phyloP scores from a whole-genome alignment of 1,140 invertebrate species.

The Drosophila nebulosa region DNA sequence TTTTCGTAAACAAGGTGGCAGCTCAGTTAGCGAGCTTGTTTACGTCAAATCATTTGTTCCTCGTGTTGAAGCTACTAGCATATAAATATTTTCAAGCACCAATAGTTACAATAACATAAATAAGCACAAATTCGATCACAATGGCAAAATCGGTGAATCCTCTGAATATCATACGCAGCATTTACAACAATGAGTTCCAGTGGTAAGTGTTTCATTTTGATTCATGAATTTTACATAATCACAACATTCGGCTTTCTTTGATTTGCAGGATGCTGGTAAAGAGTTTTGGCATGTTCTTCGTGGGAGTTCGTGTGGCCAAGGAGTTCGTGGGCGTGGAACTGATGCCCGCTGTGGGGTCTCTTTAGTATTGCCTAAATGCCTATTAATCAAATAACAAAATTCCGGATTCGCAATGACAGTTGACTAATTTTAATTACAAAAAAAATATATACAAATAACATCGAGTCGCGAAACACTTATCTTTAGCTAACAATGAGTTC shows the following conservation, averaged over 20 bases:
- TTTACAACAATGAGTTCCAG: slow-evolving; percentile 83
- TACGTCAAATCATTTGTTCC: not conserved
- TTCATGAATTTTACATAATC: slow-evolving; percentile 46
- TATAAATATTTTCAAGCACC: not conserved
- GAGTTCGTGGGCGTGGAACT: slow-evolving; percentile 86
- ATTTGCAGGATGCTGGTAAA: slow-evolving; percentile 85
- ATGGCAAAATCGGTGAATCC: slow-evolving; percentile 72
- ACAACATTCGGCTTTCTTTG: not conserved
- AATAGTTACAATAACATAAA: not conserved
- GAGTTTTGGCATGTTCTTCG: slow-evolving; percentile 85
- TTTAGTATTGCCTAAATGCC: slow-evolving; percentile 58
- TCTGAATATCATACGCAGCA: slow-evolving; percentile 72
- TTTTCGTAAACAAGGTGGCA: slow-evolving; percentile 1
- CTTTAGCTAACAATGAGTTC: slow-evolving; percentile 57
- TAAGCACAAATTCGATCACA: slow-evolving; percentile 27
- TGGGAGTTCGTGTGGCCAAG: slow-evolving; percentile 86
- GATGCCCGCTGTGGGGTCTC: slow-evolving; percentile 82
- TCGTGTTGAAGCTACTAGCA: slow-evolving; percentile 16
- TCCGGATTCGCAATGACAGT: slow-evolving; percentile 31
- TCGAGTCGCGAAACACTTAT: slow-evolving; percentile 13
- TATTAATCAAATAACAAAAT: slow-evolving; percentile 28
- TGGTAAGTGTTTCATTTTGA: slow-evolving; percentile 75
- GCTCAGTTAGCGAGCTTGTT: not conserved
- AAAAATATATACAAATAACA: slow-evolving; percentile 31
- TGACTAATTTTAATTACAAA: slow-evolving; percentile 59